A percentile compares a stretch with the other conserved stretches of the same genome.
Conservation (phyloP, 2,113 vertebrate genomes). For the Trochalopteron elliotii region DNA sequence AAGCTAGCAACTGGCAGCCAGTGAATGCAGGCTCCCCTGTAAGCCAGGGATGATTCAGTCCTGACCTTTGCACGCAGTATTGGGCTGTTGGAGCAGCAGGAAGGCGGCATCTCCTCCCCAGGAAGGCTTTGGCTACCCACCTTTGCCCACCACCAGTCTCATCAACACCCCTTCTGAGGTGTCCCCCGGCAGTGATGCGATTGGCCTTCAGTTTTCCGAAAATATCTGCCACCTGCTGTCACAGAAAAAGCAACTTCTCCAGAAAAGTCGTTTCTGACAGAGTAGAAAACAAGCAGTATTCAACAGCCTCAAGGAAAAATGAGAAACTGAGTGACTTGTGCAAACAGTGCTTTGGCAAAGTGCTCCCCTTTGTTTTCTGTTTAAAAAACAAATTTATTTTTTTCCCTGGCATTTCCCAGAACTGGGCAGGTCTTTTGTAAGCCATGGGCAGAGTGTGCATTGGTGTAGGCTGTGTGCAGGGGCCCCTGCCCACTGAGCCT, state of each 20-base stretch:
- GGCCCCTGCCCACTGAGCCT: background rate
- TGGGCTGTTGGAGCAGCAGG: background rate
- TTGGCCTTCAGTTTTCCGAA: background rate
- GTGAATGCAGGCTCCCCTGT: background rate
- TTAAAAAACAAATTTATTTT: background rate
- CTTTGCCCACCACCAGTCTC: background rate
- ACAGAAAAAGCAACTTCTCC: background rate
- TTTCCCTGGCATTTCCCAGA: background rate
- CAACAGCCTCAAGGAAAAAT: background rate
- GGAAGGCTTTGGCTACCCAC: background rate
- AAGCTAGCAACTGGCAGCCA: background rate
- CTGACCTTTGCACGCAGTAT: background rate
- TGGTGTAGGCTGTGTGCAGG: background rate
- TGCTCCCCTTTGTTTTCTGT: background rate
- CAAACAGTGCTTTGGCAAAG: slow-evolving; percentile 12
- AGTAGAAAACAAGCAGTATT: background rate
- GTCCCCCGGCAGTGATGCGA: background rate
- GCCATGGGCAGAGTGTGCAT: fast-evolving
- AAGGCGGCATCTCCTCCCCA: background rate
- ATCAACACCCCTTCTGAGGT: background rate
- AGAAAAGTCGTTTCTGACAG: background rate
- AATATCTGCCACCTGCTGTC: background rate
- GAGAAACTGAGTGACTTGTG: background rate
- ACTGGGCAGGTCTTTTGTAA: background rate
- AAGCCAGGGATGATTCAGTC: background rate